Evolutionary conservation across 2,888 invertebrate genomes (phyloP).

Genomic region (Leptothorax acervorum): DNA sequence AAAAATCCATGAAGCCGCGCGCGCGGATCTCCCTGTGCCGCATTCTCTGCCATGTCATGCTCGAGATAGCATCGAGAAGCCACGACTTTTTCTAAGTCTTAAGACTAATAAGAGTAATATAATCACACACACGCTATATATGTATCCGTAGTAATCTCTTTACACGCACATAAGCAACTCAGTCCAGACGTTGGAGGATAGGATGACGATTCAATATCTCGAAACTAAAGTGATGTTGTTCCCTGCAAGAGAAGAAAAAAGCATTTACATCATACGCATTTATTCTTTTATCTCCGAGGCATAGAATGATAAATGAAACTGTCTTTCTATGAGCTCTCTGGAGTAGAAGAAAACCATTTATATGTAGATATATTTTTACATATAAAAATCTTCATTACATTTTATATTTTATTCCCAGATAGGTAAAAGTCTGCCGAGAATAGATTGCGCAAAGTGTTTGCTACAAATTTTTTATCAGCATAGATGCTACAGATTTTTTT

Average conservation of each 20-base stretch:
- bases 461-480: background rate
- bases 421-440: background rate
- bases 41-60: conserved; percentile 33
- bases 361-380: background rate
- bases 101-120: conserved; percentile 59
- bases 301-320: background rate
- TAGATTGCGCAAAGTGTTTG: background rate
- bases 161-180: background rate
- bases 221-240: conserved; percentile 1
- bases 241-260: background rate
- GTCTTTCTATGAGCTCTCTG: background rate
- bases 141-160: conserved; percentile 41
- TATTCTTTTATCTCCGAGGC: background rate
- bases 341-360: background rate
- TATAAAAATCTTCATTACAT: conserved; percentile 4
- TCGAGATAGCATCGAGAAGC: conserved; percentile 46
- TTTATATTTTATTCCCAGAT: background rate
- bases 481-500: background rate
- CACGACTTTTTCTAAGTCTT: conserved; percentile 56
- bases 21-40: conserved; percentile 10
- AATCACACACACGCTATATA: conserved; percentile 35
- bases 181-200: background rate
- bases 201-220: conserved; percentile 29
- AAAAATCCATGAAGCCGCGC: background rate
- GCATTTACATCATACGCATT: background rate